Evolutionary conservation across 2,888 invertebrate species (phyloP), one percentile per base, ranked within the genome.

Genomic region (Parnassius smintheus): DNA sequence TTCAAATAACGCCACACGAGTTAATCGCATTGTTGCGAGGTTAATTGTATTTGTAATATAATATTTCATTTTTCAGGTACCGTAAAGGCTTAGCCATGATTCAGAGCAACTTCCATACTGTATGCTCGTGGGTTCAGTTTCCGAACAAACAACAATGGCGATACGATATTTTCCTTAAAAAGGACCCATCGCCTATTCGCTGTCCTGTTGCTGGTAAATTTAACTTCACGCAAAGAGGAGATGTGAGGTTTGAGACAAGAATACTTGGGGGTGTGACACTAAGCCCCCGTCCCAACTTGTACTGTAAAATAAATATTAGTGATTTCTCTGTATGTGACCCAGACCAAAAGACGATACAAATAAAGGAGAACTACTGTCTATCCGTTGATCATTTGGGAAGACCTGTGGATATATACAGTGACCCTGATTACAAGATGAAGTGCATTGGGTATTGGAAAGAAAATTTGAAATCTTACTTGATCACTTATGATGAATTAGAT

Each of bases 361-460:
- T 99, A 58, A 99, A 99, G 85, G 98, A 98, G 75, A 98, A 97
- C 71, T 98, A 98, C 79, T 99, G 99, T 80, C 92, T 98, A 25
- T 96, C 98, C n/a, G 98, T 99, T 4, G 99, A 99, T 88, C 96
- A 98, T 88, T 93, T 97, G 75, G 99, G 98, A 56, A 93, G 97
- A 72, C 99, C 99, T 2, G 96, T 98, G 64, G 98, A 99, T 89
- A 98, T 98, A 78, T 98, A 98, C 93, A 97, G 96, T 93, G 97
- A 97, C 81, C 98, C 98, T 1, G 99, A 99, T 93, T 98, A 98
- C 79, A 96, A 95, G 82, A 96, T 99, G 96, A 98, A 98, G 81
- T 99, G 99, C 80, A 98, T 99, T 73, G 99, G 98, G 0, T 99
- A 94, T 85, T 99, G 98, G 98, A 98, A 98, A 84, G 99, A 99